phyloP scores from a whole-genome alignment of 1,140 invertebrate genomes.

The Drosophila ercepeae region DNA sequence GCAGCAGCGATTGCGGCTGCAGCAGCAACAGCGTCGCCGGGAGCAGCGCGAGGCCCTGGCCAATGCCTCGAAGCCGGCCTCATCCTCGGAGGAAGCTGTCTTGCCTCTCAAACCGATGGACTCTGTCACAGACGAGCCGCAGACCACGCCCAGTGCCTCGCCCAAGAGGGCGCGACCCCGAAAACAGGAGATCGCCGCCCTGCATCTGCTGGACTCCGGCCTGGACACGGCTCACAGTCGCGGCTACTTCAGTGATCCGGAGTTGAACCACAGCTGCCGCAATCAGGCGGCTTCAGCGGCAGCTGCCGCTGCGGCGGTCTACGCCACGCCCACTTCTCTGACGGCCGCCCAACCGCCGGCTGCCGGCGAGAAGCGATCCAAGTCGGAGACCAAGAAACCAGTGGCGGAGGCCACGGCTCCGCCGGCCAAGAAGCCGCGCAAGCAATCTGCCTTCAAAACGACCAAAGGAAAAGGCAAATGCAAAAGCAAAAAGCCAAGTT shows the following conservation, averaged over 20 bases:
- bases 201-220: constrained; percentile 55
- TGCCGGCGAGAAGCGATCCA: constrained; percentile 68
- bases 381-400: constrained; percentile 82
- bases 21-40: constrained; percentile 56
- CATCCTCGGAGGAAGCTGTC: not conserved
- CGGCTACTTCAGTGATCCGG: constrained; percentile 83
- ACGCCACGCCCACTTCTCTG: constrained; percentile 42
- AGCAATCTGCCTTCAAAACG: constrained; percentile 9
- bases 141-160: constrained; percentile 46
- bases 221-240: constrained; percentile 62
- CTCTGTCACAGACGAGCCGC: constrained; percentile 3
- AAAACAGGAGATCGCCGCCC: constrained; percentile 65
- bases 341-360: constrained; percentile 13
- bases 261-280: constrained; percentile 56
- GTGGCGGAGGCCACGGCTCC: constrained; percentile 13
- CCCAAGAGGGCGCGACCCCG: constrained; percentile 62
- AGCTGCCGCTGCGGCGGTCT: constrained; percentile 17
- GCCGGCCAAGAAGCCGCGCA: constrained; percentile 34
- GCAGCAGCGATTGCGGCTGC: constrained; percentile 60
- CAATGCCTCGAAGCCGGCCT: constrained; percentile 15
- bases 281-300: constrained; percentile 13
- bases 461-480: constrained; percentile 36
- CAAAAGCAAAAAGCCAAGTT: constrained; percentile 18
- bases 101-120: not conserved
- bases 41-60: constrained; percentile 33